Conservation (phyloP, 2,797 vertebrate species). For the Enteromius argenteus region DNA sequence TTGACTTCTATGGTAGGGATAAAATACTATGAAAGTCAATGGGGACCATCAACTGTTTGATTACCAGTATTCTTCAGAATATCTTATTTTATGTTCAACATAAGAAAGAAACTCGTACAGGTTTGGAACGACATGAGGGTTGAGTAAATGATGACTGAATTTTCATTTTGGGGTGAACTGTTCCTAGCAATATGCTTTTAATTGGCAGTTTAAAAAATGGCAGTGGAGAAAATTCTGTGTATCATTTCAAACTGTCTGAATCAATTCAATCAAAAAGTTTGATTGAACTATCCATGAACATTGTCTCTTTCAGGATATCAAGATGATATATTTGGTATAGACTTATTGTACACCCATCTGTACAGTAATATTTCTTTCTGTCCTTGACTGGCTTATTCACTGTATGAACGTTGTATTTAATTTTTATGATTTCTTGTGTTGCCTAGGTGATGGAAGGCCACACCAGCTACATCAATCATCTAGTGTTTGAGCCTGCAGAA, state of each 20-base stretch:
- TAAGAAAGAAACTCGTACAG: no score
- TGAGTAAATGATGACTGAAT: no score
- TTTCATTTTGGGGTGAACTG: no score
- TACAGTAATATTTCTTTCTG: not conserved
- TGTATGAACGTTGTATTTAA: constrained; percentile 47
- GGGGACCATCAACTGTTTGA: no score
- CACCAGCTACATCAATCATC: constrained; percentile 92
- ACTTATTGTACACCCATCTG: not conserved
- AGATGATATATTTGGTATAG: not conserved
- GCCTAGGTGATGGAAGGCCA: constrained; percentile 90
- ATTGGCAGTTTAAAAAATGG: not conserved
- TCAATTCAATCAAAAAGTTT: not conserved
- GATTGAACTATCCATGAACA: not conserved
- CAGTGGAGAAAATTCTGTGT: not conserved
- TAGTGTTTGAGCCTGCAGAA: constrained; percentile 92
- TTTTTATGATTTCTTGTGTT: constrained; percentile 59
- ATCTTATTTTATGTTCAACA: no score
- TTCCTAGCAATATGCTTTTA: not conserved
- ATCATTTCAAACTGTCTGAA: not conserved
- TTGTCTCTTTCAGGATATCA: not conserved
- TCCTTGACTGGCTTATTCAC: constrained; percentile 25
- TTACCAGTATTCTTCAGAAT: no score
- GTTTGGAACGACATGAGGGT: no score
- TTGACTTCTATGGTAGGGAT: no score
- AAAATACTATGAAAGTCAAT: no score